Percentiles rank a stretch among this genome's conserved stretches.
Evolutionary conservation across 1,140 invertebrate genomes (phyloP).

Genomic region (Heliothis subflexa): DNA sequence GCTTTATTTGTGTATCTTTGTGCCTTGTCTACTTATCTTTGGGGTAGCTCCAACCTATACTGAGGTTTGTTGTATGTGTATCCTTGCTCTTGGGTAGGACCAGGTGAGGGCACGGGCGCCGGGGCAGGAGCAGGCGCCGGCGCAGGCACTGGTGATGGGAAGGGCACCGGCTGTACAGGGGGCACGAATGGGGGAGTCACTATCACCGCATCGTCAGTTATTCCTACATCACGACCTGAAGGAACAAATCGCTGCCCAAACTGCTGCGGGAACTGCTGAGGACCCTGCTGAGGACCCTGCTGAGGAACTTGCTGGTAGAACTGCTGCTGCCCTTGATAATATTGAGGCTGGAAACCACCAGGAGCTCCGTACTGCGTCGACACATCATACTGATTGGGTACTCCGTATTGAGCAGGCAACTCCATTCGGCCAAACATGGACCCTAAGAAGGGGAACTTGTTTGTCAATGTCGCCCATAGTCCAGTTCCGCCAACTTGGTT

Average conservation of each 20-base stretch:
- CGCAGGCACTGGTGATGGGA: conserved; percentile 31
- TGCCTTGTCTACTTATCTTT: conserved; percentile 56
- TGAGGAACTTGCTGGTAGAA: conserved; percentile 45
- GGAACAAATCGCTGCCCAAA: conserved; percentile 54
- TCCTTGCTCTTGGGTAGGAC: conserved; percentile 53
- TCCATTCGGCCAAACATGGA: conserved; percentile 80
- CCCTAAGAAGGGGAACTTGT: conserved; percentile 78
- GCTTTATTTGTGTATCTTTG: not conserved
- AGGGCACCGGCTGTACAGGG: conserved; percentile 52
- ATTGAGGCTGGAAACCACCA: conserved; percentile 48
- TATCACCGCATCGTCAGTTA: conserved; percentile 81
- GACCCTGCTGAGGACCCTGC: conserved; percentile 53
- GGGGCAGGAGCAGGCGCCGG: conserved; percentile 49
- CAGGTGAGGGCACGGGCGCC: conserved; percentile 45
- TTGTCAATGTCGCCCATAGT: conserved; percentile 74
- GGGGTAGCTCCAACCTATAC: conserved; percentile 74
- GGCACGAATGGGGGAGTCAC: conserved; percentile 78
- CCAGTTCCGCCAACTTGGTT: conserved; percentile 81
- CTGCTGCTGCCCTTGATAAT: conserved; percentile 48
- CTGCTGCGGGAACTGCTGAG: conserved; percentile 47
- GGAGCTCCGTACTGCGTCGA: conserved; percentile 58
- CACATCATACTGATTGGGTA: conserved; percentile 57
- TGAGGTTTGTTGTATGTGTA: conserved; percentile 77
- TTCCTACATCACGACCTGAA: conserved; percentile 69
- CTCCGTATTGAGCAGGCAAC: conserved; percentile 66